These are phyloP conservation scores for Orthosia gracilis DNA, from an alignment of 2,888 invertebrate genomes.

Conservation along the genomic window DNA sequence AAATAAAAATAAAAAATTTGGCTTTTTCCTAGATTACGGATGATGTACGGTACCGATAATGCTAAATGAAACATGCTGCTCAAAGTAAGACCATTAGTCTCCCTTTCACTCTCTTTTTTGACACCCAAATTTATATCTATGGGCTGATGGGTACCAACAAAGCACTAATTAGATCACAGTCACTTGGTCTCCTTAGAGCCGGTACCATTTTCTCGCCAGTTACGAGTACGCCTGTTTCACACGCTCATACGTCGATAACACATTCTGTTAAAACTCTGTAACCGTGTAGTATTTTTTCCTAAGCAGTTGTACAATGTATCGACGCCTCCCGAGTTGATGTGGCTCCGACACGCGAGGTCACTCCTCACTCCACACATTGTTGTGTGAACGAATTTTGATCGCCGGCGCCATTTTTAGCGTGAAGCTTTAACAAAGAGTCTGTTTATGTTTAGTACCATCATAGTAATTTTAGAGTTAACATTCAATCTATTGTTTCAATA, in stretches of 20 bases:
- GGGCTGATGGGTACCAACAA: too few relatives aligned
- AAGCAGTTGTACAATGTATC: constrained; percentile 14
- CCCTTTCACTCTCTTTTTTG: too few relatives aligned
- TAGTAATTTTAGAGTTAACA: neutral
- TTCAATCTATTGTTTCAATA: constrained; percentile 1
- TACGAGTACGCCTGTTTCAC: constrained; percentile 21
- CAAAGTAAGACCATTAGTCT: too few relatives aligned
- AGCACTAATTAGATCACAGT: neutral
- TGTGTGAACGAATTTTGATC: constrained; percentile 33
- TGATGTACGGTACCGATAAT: too few relatives aligned
- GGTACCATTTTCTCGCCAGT: neutral
- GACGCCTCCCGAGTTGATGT: constrained; percentile 21
- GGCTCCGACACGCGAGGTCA: constrained; percentile 41
- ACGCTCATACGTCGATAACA: constrained; percentile 21
- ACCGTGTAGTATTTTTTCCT: constrained; percentile 13
- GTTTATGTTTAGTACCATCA: constrained; percentile 1
- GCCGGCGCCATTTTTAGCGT: constrained; percentile 16
- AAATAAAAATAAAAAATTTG: too few relatives aligned
- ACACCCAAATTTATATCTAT: too few relatives aligned
- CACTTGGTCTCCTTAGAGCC: neutral
- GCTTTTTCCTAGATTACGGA: too few relatives aligned
- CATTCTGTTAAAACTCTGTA: constrained; percentile 28
- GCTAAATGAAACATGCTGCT: too few relatives aligned
- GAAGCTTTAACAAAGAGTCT: constrained; percentile 8
- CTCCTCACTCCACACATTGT: constrained; percentile 1